phyloP scores from a whole-genome alignment of 2,888 invertebrate species.

The Lumbricus terrestris region DNA sequence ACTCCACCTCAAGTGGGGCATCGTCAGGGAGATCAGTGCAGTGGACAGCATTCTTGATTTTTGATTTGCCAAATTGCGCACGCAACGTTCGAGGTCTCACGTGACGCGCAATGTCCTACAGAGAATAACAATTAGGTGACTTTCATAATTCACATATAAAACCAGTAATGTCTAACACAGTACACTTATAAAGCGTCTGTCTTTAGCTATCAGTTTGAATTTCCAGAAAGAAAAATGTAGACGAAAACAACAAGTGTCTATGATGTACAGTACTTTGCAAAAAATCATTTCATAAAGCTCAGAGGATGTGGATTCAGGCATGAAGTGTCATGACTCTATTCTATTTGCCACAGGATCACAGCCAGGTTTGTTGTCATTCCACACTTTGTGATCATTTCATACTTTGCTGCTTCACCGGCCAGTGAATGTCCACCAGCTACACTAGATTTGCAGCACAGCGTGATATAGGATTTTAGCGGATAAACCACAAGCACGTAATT shows the following conservation, averaged over 20 bases:
- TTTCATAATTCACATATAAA: not conserved
- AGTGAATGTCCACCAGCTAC: too few relatives aligned
- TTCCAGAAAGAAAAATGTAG: not conserved
- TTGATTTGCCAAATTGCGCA: slow-evolving; percentile 78
- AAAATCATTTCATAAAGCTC: not conserved
- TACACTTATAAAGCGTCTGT: not conserved
- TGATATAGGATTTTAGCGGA: too few relatives aligned
- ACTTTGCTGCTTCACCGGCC: too few relatives aligned
- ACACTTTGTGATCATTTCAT: too few relatives aligned
- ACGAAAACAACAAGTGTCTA: not conserved
- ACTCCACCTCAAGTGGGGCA: slow-evolving; percentile 72
- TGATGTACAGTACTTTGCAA: too few relatives aligned
- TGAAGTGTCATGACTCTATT: not conserved
- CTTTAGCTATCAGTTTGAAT: not conserved
- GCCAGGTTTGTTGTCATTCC: too few relatives aligned
- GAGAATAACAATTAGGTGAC: not conserved
- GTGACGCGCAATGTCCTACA: slow-evolving; percentile 80
- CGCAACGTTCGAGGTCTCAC: slow-evolving; percentile 80
- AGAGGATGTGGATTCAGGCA: not conserved
- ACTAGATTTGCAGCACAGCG: too few relatives aligned
- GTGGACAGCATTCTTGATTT: slow-evolving; percentile 84
- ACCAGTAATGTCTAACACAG: not conserved
- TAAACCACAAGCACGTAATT: too few relatives aligned
- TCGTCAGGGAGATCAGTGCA: slow-evolving; percentile 91
- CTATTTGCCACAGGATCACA: not conserved